Evolutionary conservation across 2,888 invertebrate species (phyloP).

Genomic region (Drosophila parthenogenetica): DNA sequence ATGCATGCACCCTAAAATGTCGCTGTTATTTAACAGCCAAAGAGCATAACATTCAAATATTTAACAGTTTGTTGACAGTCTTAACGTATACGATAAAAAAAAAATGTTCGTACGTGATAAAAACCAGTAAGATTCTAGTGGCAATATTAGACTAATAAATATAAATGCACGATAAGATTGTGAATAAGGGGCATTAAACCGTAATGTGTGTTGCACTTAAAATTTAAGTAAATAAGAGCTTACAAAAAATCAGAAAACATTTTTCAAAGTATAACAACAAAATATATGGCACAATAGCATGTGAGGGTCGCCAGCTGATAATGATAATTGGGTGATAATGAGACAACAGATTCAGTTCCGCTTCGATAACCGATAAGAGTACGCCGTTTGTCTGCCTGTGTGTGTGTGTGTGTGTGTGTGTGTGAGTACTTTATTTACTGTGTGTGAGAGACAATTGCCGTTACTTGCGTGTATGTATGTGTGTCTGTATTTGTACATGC

Average conservation of each 20-base stretch:
- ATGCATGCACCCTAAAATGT: conserved; percentile 21
- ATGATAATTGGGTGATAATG: conserved; percentile 58
- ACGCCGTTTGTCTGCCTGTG: neutral
- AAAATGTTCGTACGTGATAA: conserved; percentile 15
- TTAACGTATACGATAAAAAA: conserved; percentile 16
- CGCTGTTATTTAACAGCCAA: conserved; percentile 16
- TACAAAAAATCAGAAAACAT: conserved; percentile 14
- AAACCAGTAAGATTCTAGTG: conserved; percentile 35
- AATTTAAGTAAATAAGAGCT: conserved; percentile 4
- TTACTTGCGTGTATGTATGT: conserved; percentile 2
- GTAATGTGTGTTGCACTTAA: conserved; percentile 19
- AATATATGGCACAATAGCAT: conserved; percentile 20
- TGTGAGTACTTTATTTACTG: too few relatives aligned
- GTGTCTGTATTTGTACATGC: conserved; percentile 3
- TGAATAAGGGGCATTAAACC: neutral
- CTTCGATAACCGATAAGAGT: conserved; percentile 43
- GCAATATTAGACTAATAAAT: conserved; percentile 46
- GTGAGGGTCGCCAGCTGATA: conserved; percentile 48
- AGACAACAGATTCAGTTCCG: conserved; percentile 49
- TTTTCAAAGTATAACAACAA: conserved; percentile 20
- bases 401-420: neutral
- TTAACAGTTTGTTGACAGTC: conserved; percentile 36
- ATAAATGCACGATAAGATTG: conserved; percentile 42
- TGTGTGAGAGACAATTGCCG: conserved; percentile 1
- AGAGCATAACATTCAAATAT: conserved; percentile 1